A percentile compares a stretch with the other conserved stretches of the same genome.
Conservation (phyloP, 1,140 invertebrate genomes). For the Bombus cullumanus region DNA sequence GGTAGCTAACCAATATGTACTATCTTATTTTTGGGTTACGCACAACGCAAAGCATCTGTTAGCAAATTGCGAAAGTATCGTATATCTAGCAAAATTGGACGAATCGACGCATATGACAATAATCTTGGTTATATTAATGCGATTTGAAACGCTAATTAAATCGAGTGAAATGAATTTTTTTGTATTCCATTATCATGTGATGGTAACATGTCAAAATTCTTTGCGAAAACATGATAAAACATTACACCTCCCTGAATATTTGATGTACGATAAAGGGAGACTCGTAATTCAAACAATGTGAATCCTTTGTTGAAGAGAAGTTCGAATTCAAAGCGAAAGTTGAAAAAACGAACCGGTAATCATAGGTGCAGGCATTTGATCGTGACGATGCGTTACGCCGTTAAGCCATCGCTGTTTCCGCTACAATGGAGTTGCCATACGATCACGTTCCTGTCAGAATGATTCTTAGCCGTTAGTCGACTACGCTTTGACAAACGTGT, state of each 20-base stretch:
- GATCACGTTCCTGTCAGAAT: constrained; percentile 37
- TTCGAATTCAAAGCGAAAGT: neutral
- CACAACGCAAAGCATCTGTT: constrained; percentile 42
- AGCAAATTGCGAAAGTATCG: constrained; percentile 46
- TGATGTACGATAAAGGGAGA: neutral
- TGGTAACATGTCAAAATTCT: neutral
- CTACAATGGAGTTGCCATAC: constrained; percentile 25
- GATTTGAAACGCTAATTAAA: neutral
- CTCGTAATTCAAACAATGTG: neutral
- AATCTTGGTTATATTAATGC: neutral
- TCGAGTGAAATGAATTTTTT: neutral
- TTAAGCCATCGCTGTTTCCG: constrained; percentile 2
- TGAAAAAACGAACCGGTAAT: neutral
- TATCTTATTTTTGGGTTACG: constrained; percentile 59
- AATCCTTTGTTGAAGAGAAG: too few relatives aligned
- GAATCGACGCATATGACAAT: neutral
- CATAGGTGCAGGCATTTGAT: neutral
- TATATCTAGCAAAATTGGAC: neutral
- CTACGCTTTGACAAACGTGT: constrained; percentile 26
- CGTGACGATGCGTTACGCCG: neutral
- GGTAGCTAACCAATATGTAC: constrained; percentile 15
- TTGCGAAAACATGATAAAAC: neutral
- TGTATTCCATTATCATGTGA: neutral
- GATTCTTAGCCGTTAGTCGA: constrained; percentile 17
- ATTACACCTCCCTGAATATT: neutral